Conservation (phyloP, 2,113 vertebrate species). For the Pangasianodon hypophthalmus region DNA sequence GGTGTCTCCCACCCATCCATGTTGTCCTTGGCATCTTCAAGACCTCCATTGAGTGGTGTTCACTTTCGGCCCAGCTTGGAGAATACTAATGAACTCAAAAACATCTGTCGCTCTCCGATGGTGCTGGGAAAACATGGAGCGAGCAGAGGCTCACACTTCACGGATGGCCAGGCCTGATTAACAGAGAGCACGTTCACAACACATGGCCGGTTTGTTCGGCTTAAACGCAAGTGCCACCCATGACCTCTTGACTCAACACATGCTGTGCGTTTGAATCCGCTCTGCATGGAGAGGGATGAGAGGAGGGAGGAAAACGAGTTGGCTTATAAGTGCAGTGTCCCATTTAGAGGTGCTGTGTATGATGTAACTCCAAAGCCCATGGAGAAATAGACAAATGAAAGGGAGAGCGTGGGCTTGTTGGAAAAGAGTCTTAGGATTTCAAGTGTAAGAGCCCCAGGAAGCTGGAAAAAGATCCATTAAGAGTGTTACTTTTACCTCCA, state of each 20-base stretch:
- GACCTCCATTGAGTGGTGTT: conserved; percentile 69
- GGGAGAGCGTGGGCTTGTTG: conserved; percentile 7
- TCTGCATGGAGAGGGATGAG: background rate
- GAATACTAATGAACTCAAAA: conserved; percentile 76
- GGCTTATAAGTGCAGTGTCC: conserved; percentile 36
- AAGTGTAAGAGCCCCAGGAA: conserved; percentile 32
- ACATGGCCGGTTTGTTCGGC: conserved; percentile 67
- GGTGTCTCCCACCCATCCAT: conserved; percentile 44
- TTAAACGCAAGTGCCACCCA: conserved; percentile 54
- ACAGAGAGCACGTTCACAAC: conserved; percentile 64
- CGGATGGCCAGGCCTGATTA: conserved; percentile 70
- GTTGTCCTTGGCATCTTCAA: conserved; percentile 71
- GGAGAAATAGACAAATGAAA: conserved; percentile 49
- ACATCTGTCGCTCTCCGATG: conserved; percentile 76
- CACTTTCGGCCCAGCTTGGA: conserved; percentile 57
- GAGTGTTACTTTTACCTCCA: conserved; percentile 15
- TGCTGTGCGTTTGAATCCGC: conserved; percentile 22
- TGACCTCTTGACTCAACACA: conserved; percentile 57
- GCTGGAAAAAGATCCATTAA: conserved; percentile 41
- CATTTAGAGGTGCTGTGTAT: conserved; percentile 51
- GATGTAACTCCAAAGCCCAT: conserved; percentile 51
- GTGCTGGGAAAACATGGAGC: conserved; percentile 62
- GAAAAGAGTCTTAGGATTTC: conserved; percentile 30
- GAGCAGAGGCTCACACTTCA: conserved; percentile 64
- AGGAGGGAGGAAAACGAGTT: conserved; percentile 10